A percentile compares a stretch with the other conserved stretches of the same genome.
phyloP scores from a whole-genome alignment of 2,797 vertebrate species.

The Artibeus lituratus region DNA sequence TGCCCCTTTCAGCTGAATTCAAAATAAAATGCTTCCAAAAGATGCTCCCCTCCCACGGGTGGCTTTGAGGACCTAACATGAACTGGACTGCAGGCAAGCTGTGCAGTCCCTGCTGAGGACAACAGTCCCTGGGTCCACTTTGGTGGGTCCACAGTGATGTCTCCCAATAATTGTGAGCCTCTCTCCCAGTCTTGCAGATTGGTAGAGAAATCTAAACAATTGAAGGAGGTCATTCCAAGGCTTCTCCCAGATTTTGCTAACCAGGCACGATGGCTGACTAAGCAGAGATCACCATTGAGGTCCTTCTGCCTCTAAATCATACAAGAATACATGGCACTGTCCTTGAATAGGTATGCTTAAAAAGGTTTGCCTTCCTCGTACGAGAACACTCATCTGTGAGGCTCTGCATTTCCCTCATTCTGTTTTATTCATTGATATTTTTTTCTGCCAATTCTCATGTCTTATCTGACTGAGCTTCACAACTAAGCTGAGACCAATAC shows the following conservation, averaged over 20 bases:
- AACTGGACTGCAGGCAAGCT: neutral
- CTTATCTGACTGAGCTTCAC: neutral
- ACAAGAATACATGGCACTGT: neutral
- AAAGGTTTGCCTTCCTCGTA: neutral
- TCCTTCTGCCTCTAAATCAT: constrained; percentile 9
- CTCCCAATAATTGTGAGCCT: neutral
- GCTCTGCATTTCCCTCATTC: neutral
- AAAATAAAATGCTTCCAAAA: constrained; percentile 25
- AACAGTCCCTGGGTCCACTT: neutral
- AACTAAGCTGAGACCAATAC: neutral
- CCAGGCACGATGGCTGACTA: neutral
- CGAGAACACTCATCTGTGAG: neutral
- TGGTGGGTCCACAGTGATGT: neutral
- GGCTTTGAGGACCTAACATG: neutral
- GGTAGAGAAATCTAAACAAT: neutral
- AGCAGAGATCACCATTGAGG: neutral
- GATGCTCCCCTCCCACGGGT: neutral
- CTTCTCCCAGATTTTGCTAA: neutral
- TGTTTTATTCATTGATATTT: neutral
- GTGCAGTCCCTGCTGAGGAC: neutral
- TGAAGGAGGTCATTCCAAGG: neutral
- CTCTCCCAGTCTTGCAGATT: neutral
- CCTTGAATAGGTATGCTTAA: neutral
- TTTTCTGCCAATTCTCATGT: neutral
- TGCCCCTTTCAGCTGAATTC: neutral